Evolutionary conservation across 2,888 invertebrate species (phyloP).

Genomic region (Troilus luridus): DNA sequence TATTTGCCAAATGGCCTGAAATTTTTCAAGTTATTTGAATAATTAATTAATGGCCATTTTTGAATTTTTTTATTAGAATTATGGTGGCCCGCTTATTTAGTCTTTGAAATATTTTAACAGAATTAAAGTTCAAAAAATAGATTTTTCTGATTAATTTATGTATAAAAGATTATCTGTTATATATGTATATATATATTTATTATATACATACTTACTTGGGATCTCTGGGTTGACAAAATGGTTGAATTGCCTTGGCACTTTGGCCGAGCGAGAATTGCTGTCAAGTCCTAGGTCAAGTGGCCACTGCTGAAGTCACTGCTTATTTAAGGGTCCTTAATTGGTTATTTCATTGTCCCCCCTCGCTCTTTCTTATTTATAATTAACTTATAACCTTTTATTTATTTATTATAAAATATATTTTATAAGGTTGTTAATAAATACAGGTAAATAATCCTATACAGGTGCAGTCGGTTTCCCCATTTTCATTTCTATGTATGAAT

Average conservation of each 20-base stretch:
- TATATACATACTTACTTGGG: background rate
- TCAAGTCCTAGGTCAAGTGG: conserved; percentile 34
- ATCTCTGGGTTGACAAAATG: background rate
- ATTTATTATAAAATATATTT: background rate
- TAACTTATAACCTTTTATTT: background rate
- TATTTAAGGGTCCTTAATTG: conserved; percentile 30
- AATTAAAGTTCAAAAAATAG: no score
- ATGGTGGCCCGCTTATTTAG: background rate
- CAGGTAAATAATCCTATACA: no score
- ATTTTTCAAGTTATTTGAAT: background rate
- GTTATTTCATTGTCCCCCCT: conserved; percentile 5
- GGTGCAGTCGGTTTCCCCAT: no score
- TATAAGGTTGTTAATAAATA: no score
- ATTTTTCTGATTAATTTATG: background rate
- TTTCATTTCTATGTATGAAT: no score
- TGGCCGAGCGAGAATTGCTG: background rate
- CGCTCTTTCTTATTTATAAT: background rate
- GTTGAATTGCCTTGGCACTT: background rate
- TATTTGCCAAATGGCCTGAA: background rate
- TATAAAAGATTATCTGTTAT: background rate
- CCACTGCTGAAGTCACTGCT: conserved; percentile 25
- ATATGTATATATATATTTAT: background rate
- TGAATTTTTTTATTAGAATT: background rate
- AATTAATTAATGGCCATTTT: background rate
- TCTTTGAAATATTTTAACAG: no score